Conservation (phyloP, 2,113 vertebrate genomes). For the Pristiophorus japonicus region DNA sequence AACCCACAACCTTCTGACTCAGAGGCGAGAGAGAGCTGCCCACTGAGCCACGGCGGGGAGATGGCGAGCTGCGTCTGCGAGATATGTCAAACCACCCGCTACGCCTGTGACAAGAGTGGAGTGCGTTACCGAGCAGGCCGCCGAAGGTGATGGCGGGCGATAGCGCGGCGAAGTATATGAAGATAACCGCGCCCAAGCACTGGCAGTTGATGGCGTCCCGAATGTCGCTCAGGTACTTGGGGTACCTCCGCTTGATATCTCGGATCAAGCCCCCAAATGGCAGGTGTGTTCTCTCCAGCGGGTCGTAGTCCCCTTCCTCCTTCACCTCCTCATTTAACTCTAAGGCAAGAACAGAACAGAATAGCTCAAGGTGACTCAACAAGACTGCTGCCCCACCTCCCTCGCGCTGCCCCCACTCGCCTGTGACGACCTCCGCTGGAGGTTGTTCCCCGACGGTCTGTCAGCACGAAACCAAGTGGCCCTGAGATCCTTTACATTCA, state of each 20-base stretch:
- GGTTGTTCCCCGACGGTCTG: neutral
- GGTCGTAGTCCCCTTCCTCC: slow-evolving; percentile 75
- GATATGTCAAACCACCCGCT: too few species aligned
- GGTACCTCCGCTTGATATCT: slow-evolving; percentile 87
- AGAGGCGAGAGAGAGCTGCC: too few species aligned
- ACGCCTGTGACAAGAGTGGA: neutral
- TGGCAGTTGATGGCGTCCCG: slow-evolving; percentile 85
- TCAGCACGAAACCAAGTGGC: neutral
- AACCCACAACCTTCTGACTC: too few species aligned
- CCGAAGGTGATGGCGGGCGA: slow-evolving; percentile 97
- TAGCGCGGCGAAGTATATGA: slow-evolving; percentile 97
- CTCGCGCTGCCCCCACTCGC: neutral
- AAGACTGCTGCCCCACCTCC: neutral
- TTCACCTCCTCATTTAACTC: slow-evolving; percentile 67
- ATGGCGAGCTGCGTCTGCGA: too few species aligned
- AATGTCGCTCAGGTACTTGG: slow-evolving; percentile 83
- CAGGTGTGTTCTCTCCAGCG: slow-evolving; percentile 78
- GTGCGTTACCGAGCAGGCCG: slow-evolving; percentile 79
- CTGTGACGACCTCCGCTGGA: neutral
- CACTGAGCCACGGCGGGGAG: too few species aligned
- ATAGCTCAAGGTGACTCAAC: neutral
- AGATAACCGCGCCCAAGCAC: slow-evolving; percentile 86
- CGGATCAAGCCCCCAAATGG: slow-evolving; percentile 89
- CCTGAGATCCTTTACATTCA: neutral
- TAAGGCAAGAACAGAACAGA: neutral